Conservation (phyloP, 1,140 invertebrate species). For the Drosophila nasuta region DNA sequence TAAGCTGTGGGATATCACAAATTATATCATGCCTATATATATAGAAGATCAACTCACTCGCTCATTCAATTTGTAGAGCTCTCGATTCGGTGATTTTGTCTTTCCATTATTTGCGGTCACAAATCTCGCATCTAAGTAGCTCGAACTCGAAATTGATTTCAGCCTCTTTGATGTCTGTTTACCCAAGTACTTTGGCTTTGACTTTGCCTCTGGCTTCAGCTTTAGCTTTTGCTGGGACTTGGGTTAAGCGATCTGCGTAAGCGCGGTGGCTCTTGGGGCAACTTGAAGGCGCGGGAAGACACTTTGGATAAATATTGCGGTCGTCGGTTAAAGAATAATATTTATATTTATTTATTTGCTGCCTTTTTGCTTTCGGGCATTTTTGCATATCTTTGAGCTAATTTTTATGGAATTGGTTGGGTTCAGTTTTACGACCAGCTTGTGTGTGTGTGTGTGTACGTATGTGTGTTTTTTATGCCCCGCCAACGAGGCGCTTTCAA, state of each 20-base stretch:
- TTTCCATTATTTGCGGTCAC: conserved; percentile 31
- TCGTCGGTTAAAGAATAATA: conserved; percentile 47
- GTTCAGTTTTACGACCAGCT: conserved; percentile 9
- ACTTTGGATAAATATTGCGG: conserved; percentile 47
- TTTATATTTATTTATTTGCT: conserved; percentile 28
- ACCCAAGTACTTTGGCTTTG: conserved; percentile 32
- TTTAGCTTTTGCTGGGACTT: conserved; percentile 11
- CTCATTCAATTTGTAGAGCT: conserved; percentile 31
- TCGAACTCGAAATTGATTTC: conserved; percentile 44
- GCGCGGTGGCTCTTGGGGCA: conserved; percentile 53
- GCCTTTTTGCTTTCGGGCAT: conserved; percentile 32
- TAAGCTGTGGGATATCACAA: conserved; percentile 40
- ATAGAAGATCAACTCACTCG: conserved; percentile 36
- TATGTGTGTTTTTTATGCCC: conserved; percentile 13
- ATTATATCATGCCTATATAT: conserved; percentile 55
- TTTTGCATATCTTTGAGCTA: conserved; percentile 61
- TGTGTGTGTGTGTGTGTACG: background rate
- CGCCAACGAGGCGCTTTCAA: conserved; percentile 46
- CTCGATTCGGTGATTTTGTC: conserved; percentile 38
- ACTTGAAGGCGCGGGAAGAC: conserved; percentile 31
- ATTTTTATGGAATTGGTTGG: conserved; percentile 58
- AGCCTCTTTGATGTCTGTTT: conserved; percentile 37
- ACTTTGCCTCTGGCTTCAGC: conserved; percentile 5
- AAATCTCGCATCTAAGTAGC: conserved; percentile 35
- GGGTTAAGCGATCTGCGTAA: conserved; percentile 44